Evolutionary conservation across 2,797 vertebrate species (phyloP), one percentile per base, ranked within the genome.

Genomic region (Paratrypauchen microcephalus): DNA sequence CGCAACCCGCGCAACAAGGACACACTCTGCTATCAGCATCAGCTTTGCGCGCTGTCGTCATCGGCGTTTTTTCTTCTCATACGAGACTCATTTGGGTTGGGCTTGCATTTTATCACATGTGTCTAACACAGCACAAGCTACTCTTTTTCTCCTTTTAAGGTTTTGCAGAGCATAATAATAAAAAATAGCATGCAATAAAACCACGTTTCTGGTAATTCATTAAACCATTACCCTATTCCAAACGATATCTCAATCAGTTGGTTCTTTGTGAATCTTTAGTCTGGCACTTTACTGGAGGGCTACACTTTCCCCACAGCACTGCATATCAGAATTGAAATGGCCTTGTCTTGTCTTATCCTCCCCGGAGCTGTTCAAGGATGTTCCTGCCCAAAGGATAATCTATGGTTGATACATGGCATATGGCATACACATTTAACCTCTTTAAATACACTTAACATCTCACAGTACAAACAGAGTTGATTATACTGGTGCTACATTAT

Each of bases 1-100:
- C 67, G 77, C 82, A 79, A 64, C 74, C 54, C 60, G 78, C 75
- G 78, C 70, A 74, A 68, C 73, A 71, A 4, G 79, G 60, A 63
- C 75, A 73, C 75, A 18, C 69, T 75, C 76, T 52, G 1, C 71
- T 18, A 77, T 81, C 84, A 88, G 82, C 73, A 74, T 81, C 71
- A 59, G 76, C 77, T 82, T 69, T 87, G 82, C 82, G 86, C 82
- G 82, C 81, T 89, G 73, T 72, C 87, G 90, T 92, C 87, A 89
- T 84, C 87, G 47, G 62, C 68, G 61, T 30, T 73, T 82, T 68
- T 80, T 83, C 59, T 45, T 67, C 79, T 83, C 54, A 81, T 79
- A 66, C 73, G 39, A 66, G 62, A 65, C 67, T 69, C 67, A 57
- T 59, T 24, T 74, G 73, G 81, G 81, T 16, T 84, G 85, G 70